Conservation (phyloP, 2,888 invertebrate genomes). For the Eumacrocentrus americanus region DNA sequence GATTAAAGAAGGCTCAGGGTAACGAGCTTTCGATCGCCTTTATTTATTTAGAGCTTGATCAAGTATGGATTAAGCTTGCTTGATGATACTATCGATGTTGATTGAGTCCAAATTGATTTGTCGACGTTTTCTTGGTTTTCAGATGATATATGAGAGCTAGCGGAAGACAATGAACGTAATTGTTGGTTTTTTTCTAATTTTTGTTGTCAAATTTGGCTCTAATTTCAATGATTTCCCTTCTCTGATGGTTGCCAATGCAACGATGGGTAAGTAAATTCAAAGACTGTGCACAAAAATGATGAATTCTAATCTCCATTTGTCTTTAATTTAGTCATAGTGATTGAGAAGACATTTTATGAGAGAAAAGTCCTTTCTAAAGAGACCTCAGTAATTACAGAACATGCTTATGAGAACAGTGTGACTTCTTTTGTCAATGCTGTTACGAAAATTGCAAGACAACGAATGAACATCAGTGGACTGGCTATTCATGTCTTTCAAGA, state of each 20-base stretch:
- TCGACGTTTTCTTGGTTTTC: neutral
- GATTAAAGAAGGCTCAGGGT: neutral
- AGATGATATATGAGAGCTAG: neutral
- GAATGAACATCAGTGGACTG: constrained; percentile 73
- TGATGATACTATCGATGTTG: neutral
- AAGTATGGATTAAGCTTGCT: neutral
- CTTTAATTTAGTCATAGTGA: constrained; percentile 68
- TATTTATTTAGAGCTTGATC: constrained; percentile 13
- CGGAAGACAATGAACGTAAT: neutral
- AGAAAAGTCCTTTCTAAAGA: constrained; percentile 47
- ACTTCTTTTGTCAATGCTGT: constrained; percentile 69
- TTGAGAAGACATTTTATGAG: constrained; percentile 73
- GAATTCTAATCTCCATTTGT: constrained; percentile 3
- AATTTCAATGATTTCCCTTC: constrained; percentile 72
- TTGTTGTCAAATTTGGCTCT: constrained; percentile 28
- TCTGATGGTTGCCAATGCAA: constrained; percentile 74
- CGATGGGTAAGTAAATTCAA: constrained; percentile 68
- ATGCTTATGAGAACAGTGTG: constrained; percentile 65
- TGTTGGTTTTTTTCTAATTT: neutral
- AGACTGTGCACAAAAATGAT: neutral
- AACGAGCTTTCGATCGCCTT: constrained; percentile 11
- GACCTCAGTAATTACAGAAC: constrained; percentile 3
- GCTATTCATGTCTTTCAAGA: constrained; percentile 73
- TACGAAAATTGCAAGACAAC: constrained; percentile 69
- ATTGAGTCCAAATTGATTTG: neutral